Evolutionary conservation across 2,113 vertebrate genomes (phyloP), one percentile per base, ranked within the genome.

Genomic region (Mohoua ochrocephala): DNA sequence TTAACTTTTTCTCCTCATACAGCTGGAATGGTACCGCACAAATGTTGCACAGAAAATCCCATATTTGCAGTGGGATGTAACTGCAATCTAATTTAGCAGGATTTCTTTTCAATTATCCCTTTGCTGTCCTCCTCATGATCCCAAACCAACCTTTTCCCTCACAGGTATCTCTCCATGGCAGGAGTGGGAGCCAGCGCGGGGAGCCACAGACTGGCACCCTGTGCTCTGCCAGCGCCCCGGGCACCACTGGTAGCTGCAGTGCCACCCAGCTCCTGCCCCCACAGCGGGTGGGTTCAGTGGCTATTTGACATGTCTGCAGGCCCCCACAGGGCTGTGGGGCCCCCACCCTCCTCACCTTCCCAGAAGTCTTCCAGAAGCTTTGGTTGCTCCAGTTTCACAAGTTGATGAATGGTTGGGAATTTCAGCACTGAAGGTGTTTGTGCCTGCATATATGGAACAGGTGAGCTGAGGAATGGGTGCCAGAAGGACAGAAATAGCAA

Each of bases 121-220:
- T 79, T 61, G 24, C 68, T 84, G 74, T 67, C 61, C 27, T 86
- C 73, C 60, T n/a, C 42, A 4, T 12, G 37, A 88, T 28, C 44
- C 5, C 2, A 3, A 3, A 37, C 5, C 16, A 63, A 22, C 59
- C 35, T 71, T 76, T 53, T 41, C 27, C 27, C 17, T 60, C 21
- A n/a, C 19, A 26, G 0, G 1, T 4, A 8, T 73, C 37, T 84
- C 67, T 45, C 30, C 18, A 11, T 27, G 45, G 57, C 35, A 35
- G 3, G 28, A 59, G n/a, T 2, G 33, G 49, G 71, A 44, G 20
- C 33, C 22, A 11, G 31, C 15, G 11, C 0, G 0, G 13, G 41
- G 67, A 37, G 28, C 6, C 19, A 7, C 2, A 28, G 54, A 16
- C 2, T 18, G 45, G 39, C 45, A 60, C 28, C 35, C 49, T 28